phyloP scores from a whole-genome alignment of 1,140 invertebrate species.

The Ceratosolen solmsi region DNA sequence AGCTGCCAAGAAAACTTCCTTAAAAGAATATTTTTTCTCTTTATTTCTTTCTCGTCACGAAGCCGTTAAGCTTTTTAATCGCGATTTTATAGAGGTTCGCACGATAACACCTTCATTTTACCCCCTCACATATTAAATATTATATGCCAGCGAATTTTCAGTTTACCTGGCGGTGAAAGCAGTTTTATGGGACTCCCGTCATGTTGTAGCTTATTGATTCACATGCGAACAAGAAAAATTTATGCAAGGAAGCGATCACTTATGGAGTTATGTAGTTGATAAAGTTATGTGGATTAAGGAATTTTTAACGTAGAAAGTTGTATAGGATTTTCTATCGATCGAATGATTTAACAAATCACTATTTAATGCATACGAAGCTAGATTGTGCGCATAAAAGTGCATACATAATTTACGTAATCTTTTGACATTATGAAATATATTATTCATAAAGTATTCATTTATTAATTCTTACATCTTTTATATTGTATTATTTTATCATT shows the following conservation, averaged over 20 bases:
- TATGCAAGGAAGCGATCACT: conserved; percentile 28
- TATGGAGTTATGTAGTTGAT: conserved; percentile 29
- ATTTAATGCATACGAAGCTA: not conserved
- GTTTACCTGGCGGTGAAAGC: conserved; percentile 24
- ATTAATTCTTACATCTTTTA: not conserved
- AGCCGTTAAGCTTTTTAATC: conserved; percentile 3
- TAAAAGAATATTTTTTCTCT: not conserved
- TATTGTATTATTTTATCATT: not conserved
- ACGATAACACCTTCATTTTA: not conserved
- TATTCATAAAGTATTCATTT: not conserved
- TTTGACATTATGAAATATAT: not conserved
- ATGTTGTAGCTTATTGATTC: conserved; percentile 23
- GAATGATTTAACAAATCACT: not conserved
- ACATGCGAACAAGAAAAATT: conserved; percentile 26
- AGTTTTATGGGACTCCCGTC: conserved; percentile 38
- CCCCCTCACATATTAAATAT: not conserved
- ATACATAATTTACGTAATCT: conserved; percentile 1
- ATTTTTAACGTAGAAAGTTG: conserved; percentile 28
- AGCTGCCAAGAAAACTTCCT: conserved; percentile 24
- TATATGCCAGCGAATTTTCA: not conserved
- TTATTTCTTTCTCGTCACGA: not conserved
- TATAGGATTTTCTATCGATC: conserved; percentile 29
- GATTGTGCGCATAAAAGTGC: not conserved
- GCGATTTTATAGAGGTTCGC: not conserved
- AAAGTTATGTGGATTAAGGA: conserved; percentile 22